Evolutionary conservation across 2,888 invertebrate species (phyloP).

Genomic region (Elysia crispata): DNA sequence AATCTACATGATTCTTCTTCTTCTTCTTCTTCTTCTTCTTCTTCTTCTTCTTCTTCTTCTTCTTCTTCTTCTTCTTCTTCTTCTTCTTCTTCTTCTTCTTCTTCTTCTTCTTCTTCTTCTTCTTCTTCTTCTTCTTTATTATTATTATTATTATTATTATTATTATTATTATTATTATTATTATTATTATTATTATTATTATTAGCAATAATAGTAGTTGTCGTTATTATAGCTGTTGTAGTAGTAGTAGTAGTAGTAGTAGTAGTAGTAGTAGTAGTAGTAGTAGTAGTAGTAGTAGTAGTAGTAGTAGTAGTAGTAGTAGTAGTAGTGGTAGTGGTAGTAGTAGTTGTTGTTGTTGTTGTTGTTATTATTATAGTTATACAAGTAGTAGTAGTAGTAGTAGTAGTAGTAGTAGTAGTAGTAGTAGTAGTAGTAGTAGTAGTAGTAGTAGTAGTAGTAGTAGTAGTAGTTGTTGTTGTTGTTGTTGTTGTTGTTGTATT

Average conservation of each 20-base stretch:
- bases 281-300: slow-evolving; percentile 36
- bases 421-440: slow-evolving; percentile 35
- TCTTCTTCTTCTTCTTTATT: no score
- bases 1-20: no score
- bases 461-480: slow-evolving; percentile 41
- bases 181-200: not conserved
- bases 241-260: slow-evolving; percentile 32
- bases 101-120: no score
- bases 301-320: slow-evolving; percentile 42
- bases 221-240: slow-evolving; percentile 33
- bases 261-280: not conserved
- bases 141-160: no score
- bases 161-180: not conserved
- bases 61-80: no score
- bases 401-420: slow-evolving; percentile 45
- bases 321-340: slow-evolving; percentile 32
- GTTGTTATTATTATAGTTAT: not conserved
- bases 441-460: slow-evolving; percentile 36
- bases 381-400: slow-evolving; percentile 32
- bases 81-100: no score
- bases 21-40: no score
- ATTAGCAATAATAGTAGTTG: slow-evolving; percentile 36
- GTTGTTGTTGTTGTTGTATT: no score
- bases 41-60: no score
- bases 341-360: slow-evolving; percentile 27